Percentiles rank a stretch among this genome's conserved stretches.
These are phyloP conservation scores for Craterocephalus amniculus DNA, from an alignment of 2,797 vertebrate species.

Conservation along the genomic window DNA sequence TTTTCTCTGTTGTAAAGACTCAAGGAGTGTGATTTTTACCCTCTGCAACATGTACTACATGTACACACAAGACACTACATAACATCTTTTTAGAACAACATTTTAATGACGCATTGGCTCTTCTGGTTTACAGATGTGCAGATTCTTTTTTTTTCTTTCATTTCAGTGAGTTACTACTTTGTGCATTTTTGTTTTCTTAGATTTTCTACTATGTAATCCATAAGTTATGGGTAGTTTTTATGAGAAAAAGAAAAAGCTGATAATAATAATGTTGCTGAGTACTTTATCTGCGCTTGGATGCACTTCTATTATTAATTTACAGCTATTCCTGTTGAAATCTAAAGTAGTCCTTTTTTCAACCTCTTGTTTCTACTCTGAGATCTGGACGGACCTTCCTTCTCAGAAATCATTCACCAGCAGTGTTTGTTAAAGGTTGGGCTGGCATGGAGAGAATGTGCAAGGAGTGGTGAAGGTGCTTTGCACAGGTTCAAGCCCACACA, in stretches of 20 bases:
- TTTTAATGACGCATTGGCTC: not conserved
- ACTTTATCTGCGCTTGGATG: not conserved
- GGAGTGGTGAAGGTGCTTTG: conserved; percentile 59
- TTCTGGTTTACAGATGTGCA: not conserved
- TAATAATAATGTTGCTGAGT: not conserved
- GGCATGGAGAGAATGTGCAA: conserved; percentile 65
- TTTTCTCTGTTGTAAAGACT: not conserved
- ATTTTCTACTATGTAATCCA: not conserved
- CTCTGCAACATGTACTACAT: conserved; percentile 8
- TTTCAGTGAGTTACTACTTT: not conserved
- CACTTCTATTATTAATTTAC: not conserved
- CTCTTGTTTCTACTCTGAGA: not conserved
- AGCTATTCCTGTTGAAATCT: not conserved
- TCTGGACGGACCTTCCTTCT: conserved; percentile 34
- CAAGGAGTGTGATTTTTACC: not conserved
- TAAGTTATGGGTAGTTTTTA: not conserved
- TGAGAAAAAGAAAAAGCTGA: not conserved
- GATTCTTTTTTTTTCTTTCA: not conserved
- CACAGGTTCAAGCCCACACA: conserved; percentile 25
- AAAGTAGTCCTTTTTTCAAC: not conserved
- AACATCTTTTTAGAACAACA: not conserved
- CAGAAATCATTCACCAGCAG: conserved; percentile 49
- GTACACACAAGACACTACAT: not conserved
- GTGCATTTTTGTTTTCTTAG: not conserved
- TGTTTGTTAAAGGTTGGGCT: conserved; percentile 79